Evolutionary conservation across 2,797 vertebrate genomes (phyloP).

Genomic region (Ctenopoma kingsleyae): DNA sequence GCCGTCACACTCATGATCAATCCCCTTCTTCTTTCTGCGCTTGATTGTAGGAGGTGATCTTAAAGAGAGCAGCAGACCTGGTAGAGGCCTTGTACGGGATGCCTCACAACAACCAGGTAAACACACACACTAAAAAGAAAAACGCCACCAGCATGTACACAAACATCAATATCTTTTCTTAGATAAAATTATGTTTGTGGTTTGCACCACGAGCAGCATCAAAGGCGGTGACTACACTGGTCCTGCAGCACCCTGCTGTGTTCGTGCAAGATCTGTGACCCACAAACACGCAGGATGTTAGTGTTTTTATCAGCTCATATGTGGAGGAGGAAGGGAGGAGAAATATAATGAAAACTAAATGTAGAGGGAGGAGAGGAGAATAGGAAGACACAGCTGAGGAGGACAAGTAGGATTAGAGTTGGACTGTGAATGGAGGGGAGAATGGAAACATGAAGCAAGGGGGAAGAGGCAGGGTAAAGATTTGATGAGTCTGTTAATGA

Average conservation of each 20-base stretch:
- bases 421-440: slow-evolving; percentile 19
- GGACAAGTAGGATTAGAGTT: slow-evolving; percentile 31
- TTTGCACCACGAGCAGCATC: slow-evolving; percentile 52
- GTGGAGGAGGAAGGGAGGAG: slow-evolving; percentile 31
- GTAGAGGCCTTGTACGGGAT: slow-evolving; percentile 97
- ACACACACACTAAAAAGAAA: slow-evolving; percentile 19
- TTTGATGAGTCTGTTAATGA: slow-evolving; percentile 70
- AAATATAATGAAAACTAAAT: slow-evolving; percentile 42
- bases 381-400: slow-evolving; percentile 21
- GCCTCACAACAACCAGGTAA: slow-evolving; percentile 98
- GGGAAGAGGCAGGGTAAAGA: slow-evolving; percentile 44
- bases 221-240: slow-evolving; percentile 50
- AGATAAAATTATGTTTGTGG: slow-evolving; percentile 48
- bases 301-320: slow-evolving; percentile 50
- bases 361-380: slow-evolving; percentile 43
- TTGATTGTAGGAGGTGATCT: slow-evolving; percentile 93
- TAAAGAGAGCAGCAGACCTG: slow-evolving; percentile 95
- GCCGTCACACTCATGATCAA: slow-evolving; percentile 71
- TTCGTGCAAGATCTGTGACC: slow-evolving; percentile 40
- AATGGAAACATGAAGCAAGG: slow-evolving; percentile 21
- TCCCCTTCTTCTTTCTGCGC: slow-evolving; percentile 65
- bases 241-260: slow-evolving; percentile 49
- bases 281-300: slow-evolving; percentile 42
- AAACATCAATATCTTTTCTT: slow-evolving; percentile 46
- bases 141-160: slow-evolving; percentile 9